Base-by-base conservation (phyloP, 2,797 vertebrate genomes). In the Hippopotamyrus pictus region DNA sequence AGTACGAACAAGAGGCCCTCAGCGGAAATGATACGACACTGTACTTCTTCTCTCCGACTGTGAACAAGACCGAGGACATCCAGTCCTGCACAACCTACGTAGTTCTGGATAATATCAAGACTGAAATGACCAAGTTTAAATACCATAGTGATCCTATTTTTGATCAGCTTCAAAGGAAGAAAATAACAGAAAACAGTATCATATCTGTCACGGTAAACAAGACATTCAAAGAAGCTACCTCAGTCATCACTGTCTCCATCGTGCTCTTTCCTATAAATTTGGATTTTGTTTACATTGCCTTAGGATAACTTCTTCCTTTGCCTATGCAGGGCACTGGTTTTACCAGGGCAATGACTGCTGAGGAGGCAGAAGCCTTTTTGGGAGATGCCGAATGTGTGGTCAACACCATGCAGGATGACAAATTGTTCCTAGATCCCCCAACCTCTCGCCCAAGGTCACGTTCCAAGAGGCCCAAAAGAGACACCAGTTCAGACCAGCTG, bases 321-420 rank as follows among this genome's bases (percentile, higher is more conserved):
- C 25, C 62, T n/a, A 46, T 41, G 3, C 92, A 99, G 99, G 99
- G 99, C 88, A 95, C 93, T 41, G 97, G 98, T 65, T 97, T 99
- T 93, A 97, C 98, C 93, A 97, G 94, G 94, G 99, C 98, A 0
- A 99, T 99, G 98, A 99, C 98, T 0, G 96, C 97, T 48, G 96
- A 96, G 0, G 99, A 99, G 94, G 98, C 98, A 0, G 94, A 97
- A 92, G 99, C 98, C 0, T 99, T 97, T 79, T 97, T 99, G 92
- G 99, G 99, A 0, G 97, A 98, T 0, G 97, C 97, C 65, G 91
- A 94, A 82, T 99, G 97, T 92, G 76, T 92, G 89, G 98, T 99
- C 93, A 99, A 97, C 94, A 98, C 97, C 0, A 96, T 99, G 2
- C 98, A 98, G 1, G 97, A 98, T 88, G 98, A 98, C 0, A 98